phyloP scores from a whole-genome alignment of 2,888 invertebrate genomes.

The Ochropleura leucogaster region DNA sequence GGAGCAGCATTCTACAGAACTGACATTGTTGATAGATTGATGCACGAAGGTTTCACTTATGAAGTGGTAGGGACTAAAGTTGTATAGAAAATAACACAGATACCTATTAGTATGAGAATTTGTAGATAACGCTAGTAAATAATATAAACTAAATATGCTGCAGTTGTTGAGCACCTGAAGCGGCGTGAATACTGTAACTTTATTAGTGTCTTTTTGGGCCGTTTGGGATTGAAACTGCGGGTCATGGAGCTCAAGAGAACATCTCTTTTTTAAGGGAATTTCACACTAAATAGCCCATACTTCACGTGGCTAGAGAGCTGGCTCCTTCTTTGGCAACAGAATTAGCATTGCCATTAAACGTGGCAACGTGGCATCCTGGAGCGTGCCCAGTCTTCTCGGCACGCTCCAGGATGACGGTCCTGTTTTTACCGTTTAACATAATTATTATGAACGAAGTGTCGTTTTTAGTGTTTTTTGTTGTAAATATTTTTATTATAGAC shows the following conservation, averaged over 20 bases:
- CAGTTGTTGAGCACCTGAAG: neutral
- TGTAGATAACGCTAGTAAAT: neutral
- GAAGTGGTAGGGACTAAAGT: slow-evolving; percentile 57
- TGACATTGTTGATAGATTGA: slow-evolving; percentile 68
- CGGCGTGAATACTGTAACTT: neutral
- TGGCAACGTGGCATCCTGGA: neutral
- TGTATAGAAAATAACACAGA: slow-evolving; percentile 1
- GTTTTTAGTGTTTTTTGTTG: neutral
- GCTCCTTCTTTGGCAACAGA: neutral
- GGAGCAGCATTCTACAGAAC: slow-evolving; percentile 74
- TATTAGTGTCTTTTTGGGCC: neutral
- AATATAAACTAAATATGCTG: neutral
- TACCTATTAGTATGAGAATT: neutral
- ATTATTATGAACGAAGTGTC: too few species aligned
- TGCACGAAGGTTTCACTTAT: slow-evolving; percentile 62
- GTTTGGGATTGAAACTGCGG: neutral
- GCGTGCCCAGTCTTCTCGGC: neutral
- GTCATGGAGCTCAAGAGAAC: neutral
- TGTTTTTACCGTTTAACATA: neutral
- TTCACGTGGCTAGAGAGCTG: neutral
- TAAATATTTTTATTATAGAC: slow-evolving; percentile 16
- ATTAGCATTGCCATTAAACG: neutral
- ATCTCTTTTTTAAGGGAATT: neutral
- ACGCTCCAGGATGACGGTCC: neutral
- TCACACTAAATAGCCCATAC: neutral